Percentiles rank a stretch among this genome's conserved stretches.
Conservation (phyloP, 2,797 vertebrate genomes). For the Epinephelus awoara region DNA sequence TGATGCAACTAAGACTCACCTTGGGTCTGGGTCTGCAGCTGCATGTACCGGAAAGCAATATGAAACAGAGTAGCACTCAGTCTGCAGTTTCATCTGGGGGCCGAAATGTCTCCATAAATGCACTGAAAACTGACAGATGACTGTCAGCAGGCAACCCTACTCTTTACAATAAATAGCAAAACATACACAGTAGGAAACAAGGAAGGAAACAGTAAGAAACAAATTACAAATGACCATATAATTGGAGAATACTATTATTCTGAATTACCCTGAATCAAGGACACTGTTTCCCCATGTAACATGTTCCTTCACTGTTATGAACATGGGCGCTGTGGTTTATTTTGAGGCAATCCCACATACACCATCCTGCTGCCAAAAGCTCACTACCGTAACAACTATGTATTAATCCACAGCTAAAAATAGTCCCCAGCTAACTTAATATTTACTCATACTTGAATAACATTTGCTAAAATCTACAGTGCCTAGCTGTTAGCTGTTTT, state of each 20-base stretch:
- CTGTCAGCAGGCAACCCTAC: no score
- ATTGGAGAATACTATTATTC: background rate
- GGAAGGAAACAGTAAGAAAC: background rate
- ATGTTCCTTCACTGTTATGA: conserved; percentile 22
- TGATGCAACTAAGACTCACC: no score
- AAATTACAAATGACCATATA: background rate
- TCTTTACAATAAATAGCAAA: background rate
- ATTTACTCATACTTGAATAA: background rate
- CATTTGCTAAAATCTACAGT: conserved; percentile 2
- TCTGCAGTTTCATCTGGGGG: no score
- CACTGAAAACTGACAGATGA: no score
- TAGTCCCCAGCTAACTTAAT: background rate
- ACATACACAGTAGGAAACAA: background rate
- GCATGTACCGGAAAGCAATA: no score
- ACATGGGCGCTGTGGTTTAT: conserved; percentile 22
- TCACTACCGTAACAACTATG: conserved; percentile 18
- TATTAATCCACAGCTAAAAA: conserved; percentile 1
- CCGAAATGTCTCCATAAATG: no score
- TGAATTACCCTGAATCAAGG: background rate
- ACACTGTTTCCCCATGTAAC: conserved; percentile 23
- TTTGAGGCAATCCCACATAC: conserved; percentile 23
- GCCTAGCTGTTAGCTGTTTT: background rate
- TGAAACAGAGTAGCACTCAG: no score
- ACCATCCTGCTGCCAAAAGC: conserved; percentile 1
- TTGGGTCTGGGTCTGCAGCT: no score